Evolutionary conservation across 2,797 vertebrate genomes (phyloP).

Genomic region (Oreortyx pictus): DNA sequence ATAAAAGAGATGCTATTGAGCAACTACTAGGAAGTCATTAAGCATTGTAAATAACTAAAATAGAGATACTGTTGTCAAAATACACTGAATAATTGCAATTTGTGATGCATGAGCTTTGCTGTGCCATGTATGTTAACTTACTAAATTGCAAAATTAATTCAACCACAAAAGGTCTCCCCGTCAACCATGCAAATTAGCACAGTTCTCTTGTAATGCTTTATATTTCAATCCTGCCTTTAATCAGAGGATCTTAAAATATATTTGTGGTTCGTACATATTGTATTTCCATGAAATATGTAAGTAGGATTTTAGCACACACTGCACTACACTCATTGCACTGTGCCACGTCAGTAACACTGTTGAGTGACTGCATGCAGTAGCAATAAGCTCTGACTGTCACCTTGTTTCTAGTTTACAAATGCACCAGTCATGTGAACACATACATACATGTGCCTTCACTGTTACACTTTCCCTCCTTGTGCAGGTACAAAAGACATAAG

Average conservation of each 20-base stretch:
- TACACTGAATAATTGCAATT: background rate
- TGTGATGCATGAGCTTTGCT: conserved; percentile 29
- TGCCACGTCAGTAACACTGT: background rate
- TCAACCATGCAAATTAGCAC: background rate
- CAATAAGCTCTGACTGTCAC: background rate
- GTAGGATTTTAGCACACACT: background rate
- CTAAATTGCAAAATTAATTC: conserved; percentile 41
- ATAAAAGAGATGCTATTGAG: background rate
- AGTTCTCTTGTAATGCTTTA: conserved; percentile 1
- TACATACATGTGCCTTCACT: background rate
- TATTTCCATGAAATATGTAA: background rate
- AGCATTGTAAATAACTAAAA: conserved; percentile 32
- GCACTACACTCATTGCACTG: background rate
- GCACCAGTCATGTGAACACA: background rate
- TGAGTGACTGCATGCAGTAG: background rate
- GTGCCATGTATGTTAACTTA: background rate
- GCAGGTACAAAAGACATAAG: background rate
- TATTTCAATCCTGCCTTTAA: conserved; percentile 22
- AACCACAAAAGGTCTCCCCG: conserved; percentile 7
- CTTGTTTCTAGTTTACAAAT: background rate
- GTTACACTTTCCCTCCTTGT: background rate
- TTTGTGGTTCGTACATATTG: background rate
- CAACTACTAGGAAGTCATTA: conserved; percentile 26
- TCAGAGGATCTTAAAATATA: conserved; percentile 7
- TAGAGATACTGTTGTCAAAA: conserved; percentile 10